Percentiles rank a stretch among this genome's conserved stretches.
Evolutionary conservation across 1,140 invertebrate species (phyloP).

Genomic region (Augochlora pura): DNA sequence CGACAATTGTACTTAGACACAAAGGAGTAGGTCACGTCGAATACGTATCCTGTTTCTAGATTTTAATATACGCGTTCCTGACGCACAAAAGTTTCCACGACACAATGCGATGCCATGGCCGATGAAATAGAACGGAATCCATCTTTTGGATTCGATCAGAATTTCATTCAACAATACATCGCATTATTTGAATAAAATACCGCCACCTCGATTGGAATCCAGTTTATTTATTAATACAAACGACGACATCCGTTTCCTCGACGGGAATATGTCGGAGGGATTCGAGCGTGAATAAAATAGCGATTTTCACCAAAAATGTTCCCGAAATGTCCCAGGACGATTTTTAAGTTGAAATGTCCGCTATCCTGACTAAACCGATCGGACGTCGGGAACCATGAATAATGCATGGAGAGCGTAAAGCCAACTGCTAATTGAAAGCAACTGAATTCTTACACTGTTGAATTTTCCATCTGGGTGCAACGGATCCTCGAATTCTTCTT

Average conservation of each 20-base stretch:
- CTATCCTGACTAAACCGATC: no score
- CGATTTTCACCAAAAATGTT: no score
- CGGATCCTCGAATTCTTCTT: background rate
- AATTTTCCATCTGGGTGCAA: background rate
- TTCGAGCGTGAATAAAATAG: no score
- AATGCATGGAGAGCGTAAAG: background rate
- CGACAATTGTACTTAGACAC: slow-evolving; percentile 33
- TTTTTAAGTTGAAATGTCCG: no score
- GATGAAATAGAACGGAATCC: slow-evolving; percentile 39
- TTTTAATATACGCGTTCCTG: slow-evolving; percentile 54
- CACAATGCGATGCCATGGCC: slow-evolving; percentile 32
- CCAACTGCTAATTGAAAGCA: slow-evolving; percentile 10
- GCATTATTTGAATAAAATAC: slow-evolving; percentile 35
- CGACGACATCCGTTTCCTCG: background rate
- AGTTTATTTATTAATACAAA: slow-evolving; percentile 25
- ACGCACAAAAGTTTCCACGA: slow-evolving; percentile 27
- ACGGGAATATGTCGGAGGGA: background rate
- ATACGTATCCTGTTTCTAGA: slow-evolving; percentile 37
- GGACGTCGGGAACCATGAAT: background rate
- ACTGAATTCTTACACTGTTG: background rate
- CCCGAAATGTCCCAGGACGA: no score
- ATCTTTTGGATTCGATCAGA: slow-evolving; percentile 26
- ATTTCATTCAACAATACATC: slow-evolving; percentile 20
- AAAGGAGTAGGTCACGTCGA: slow-evolving; percentile 29
- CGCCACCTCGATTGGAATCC: slow-evolving; percentile 18